Percentiles rank a stretch among this genome's conserved stretches.
Conservation (phyloP, 2,888 invertebrate genomes). For the Phania funesta region DNA sequence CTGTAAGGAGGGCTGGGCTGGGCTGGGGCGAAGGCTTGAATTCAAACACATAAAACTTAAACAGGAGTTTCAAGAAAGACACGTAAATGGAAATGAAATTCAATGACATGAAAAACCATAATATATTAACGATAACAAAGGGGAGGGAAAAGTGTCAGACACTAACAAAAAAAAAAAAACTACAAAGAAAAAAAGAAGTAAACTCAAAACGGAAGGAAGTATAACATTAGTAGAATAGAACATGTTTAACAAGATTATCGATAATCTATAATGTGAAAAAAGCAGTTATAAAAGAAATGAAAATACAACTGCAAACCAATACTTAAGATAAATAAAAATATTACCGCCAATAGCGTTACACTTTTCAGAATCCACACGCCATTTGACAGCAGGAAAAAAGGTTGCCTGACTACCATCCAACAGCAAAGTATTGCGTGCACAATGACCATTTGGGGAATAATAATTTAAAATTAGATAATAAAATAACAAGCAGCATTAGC, state of each 20-base stretch:
- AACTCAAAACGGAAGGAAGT: conserved; percentile 60
- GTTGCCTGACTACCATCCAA: not conserved
- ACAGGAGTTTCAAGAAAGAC: conserved; percentile 45
- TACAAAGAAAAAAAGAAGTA: not conserved
- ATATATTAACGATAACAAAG: conserved; percentile 36
- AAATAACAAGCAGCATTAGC: not conserved
- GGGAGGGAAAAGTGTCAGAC: conserved; percentile 37
- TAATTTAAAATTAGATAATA: conserved; percentile 36
- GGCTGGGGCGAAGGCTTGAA: conserved; percentile 26
- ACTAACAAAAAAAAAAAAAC: conserved; percentile 4
- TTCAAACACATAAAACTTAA: conserved; percentile 42
- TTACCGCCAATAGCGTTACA: conserved; percentile 53
- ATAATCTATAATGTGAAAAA: too few species aligned
- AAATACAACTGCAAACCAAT: conserved; percentile 42
- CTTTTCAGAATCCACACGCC: conserved; percentile 37
- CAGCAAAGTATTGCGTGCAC: conserved; percentile 49
- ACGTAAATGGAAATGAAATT: conserved; percentile 59
- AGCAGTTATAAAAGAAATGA: conserved; percentile 7
- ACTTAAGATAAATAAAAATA: conserved; percentile 44
- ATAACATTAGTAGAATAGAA: conserved; percentile 58
- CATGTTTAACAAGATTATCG: conserved; percentile 67
- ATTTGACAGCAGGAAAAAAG: conserved; percentile 19
- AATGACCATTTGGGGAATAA: conserved; percentile 65
- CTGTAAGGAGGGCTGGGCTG: conserved; percentile 6
- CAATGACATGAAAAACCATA: conserved; percentile 63